Percentiles rank a stretch among this genome's conserved stretches.
Conservation (phyloP, 2,797 vertebrate species). For the Austrolebias charrua region DNA sequence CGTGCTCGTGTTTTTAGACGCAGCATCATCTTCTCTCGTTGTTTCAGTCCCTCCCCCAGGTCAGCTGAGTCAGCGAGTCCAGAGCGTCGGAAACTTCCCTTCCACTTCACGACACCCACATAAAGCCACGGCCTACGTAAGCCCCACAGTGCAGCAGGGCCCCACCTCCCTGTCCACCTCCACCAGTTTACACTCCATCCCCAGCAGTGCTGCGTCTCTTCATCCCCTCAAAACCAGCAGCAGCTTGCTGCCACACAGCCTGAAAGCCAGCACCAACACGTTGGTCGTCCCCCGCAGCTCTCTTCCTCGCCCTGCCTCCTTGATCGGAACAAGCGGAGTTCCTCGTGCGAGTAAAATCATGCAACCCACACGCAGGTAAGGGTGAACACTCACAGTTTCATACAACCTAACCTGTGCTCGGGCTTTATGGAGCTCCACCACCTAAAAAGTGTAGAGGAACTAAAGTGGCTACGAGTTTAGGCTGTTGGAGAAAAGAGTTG, state of each 20-base stretch:
- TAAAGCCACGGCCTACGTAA: constrained; percentile 97
- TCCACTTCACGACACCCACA: constrained; percentile 83
- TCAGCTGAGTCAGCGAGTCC: constrained; percentile 90
- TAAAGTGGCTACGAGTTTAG: too few relatives aligned
- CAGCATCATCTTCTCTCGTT: neutral
- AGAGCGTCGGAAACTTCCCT: constrained; percentile 92
- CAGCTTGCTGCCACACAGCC: constrained; percentile 83
- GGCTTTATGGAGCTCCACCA: too few relatives aligned
- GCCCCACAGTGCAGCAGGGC: constrained; percentile 94
- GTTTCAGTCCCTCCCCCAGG: constrained; percentile 92
- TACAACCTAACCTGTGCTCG: too few relatives aligned
- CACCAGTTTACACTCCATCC: constrained; percentile 81
- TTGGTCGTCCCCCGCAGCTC: constrained; percentile 80
- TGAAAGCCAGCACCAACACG: constrained; percentile 76
- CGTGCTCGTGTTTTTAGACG: constrained; percentile 11
- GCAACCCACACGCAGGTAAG: constrained; percentile 67
- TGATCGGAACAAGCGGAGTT: constrained; percentile 84
- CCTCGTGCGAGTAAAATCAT: constrained; percentile 83
- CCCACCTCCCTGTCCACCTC: constrained; percentile 80
- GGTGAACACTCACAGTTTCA: neutral
- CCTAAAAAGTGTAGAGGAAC: too few relatives aligned
- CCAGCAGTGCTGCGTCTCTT: constrained; percentile 82
- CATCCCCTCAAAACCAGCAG: constrained; percentile 85
- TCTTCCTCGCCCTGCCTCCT: constrained; percentile 91
- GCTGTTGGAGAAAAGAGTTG: too few relatives aligned